Evolutionary conservation across 2,797 vertebrate genomes (phyloP).

Genomic region (Lepilemur ruficaudatus): DNA sequence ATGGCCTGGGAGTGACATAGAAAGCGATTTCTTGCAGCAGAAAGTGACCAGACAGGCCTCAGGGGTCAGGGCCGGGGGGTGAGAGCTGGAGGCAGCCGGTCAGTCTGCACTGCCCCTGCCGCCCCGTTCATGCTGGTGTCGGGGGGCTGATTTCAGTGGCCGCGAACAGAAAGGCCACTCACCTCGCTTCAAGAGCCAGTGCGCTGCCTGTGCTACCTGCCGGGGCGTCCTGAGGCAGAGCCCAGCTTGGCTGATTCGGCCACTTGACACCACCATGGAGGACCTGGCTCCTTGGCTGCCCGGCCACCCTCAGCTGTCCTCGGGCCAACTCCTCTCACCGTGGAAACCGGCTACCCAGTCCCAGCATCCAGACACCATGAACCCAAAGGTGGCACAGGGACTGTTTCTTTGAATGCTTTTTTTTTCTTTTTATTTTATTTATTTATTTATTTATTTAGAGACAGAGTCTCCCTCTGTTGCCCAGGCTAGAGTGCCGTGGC

Average conservation of each 20-base stretch:
- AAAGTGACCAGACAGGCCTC: fast-evolving
- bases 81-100: background rate
- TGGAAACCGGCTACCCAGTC: background rate
- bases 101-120: fast-evolving
- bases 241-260: background rate
- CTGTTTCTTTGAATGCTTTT: background rate
- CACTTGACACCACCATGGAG: fast-evolving
- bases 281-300: no score
- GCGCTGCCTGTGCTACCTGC: fast-evolving
- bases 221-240: background rate
- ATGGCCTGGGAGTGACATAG: background rate
- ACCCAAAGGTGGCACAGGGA: background rate
- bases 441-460: no score
- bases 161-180: background rate
- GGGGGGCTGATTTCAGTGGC: background rate
- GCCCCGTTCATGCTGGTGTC: no score
- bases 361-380: fast-evolving
- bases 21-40: background rate
- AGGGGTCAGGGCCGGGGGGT: fast-evolving
- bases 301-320: fast-evolving
- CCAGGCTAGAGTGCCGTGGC: no score
- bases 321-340: background rate
- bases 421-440: no score
- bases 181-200: fast-evolving
- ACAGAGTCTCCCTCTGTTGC: no score